phyloP scores from a whole-genome alignment of 2,113 vertebrate species.

The Geococcyx californianus region DNA sequence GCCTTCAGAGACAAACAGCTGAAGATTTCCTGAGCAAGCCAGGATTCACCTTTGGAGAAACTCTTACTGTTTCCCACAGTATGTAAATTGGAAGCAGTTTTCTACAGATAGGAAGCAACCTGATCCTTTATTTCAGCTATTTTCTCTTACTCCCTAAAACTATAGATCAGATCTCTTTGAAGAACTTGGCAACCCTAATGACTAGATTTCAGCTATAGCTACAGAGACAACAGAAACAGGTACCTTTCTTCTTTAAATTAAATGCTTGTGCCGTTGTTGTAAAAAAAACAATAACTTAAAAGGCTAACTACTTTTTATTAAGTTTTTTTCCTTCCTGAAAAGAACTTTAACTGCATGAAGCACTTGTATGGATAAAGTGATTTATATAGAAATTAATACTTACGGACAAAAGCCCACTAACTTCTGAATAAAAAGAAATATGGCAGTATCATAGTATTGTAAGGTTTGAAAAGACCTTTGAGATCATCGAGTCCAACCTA shows the following conservation, averaged over 20 bases:
- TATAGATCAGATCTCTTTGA: not conserved
- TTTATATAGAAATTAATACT: not conserved
- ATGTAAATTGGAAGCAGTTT: constrained; percentile 13
- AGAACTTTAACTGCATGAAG: not conserved
- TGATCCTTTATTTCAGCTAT: constrained; percentile 42
- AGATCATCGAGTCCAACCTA: no score
- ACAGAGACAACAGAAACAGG: not conserved
- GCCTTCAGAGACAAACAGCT: not conserved
- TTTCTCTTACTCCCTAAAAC: constrained; percentile 52
- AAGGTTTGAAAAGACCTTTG: no score
- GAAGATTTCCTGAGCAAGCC: not conserved
- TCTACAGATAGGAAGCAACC: constrained; percentile 29
- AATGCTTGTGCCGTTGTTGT: not conserved
- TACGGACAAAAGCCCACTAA: not conserved
- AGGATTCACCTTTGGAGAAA: constrained; percentile 7
- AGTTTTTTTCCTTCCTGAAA: not conserved
- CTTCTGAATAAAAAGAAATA: not conserved
- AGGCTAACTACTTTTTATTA: not conserved
- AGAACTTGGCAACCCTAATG: not conserved
- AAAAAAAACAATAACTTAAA: not conserved
- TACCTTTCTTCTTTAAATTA: not conserved
- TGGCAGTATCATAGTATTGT: no score
- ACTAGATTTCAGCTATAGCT: not conserved
- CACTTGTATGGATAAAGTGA: not conserved
- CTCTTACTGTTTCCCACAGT: not conserved